Percentiles rank a stretch among this genome's conserved stretches.
Conservation (phyloP, 1,140 invertebrate species). For the Drosophila albomicans region DNA sequence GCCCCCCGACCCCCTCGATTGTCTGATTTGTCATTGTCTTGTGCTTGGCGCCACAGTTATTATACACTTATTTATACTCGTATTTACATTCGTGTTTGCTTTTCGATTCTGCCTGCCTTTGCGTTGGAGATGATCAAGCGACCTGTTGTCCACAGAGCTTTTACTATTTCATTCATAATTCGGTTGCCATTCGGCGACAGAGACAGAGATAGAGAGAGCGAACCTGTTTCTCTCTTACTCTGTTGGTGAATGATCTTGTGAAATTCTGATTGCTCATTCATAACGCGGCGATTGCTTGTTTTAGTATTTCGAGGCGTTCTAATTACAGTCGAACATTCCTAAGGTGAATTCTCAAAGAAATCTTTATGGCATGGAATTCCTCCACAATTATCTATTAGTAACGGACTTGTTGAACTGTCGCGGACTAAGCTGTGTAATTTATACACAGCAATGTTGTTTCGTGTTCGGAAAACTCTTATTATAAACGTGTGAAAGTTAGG, state of each 20-base stretch:
- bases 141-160: conserved; percentile 34
- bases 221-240: conserved; percentile 1
- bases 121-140: conserved; percentile 3
- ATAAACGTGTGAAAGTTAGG: too few species aligned
- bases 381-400: neutral
- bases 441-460: too few species aligned
- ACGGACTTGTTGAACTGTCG: too few species aligned
- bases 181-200: neutral
- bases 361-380: neutral
- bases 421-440: too few species aligned
- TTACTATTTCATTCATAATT: conserved; percentile 50
- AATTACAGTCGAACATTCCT: conserved; percentile 11
- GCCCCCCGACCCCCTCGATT: conserved; percentile 1
- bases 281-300: conserved; percentile 14
- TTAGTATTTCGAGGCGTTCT: neutral
- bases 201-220: neutral
- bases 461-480: too few species aligned
- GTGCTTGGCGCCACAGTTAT: conserved; percentile 21
- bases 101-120: conserved; percentile 12
- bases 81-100: conserved; percentile 14
- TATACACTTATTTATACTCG: conserved; percentile 33
- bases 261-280: conserved; percentile 53
- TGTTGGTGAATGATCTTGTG: conserved; percentile 19
- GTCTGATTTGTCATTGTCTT: neutral
- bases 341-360: neutral